Evolutionary conservation across 2,797 vertebrate genomes (phyloP).

Genomic region (Gymnoscopelus microlampas): DNA sequence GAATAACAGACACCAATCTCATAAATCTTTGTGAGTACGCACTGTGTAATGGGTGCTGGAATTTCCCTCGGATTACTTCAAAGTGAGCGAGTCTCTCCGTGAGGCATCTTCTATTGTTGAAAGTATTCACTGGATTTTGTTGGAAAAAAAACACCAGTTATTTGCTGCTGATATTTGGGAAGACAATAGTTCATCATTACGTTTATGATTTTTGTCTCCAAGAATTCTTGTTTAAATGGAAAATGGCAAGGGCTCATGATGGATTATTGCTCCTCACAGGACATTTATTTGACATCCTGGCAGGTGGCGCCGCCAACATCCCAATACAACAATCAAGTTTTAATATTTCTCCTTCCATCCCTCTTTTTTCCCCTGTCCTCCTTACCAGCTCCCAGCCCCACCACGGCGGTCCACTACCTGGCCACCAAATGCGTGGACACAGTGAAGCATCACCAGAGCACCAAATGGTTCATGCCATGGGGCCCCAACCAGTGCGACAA

Average conservation of each 20-base stretch:
- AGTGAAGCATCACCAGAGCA: slow-evolving; percentile 79
- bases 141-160: slow-evolving; percentile 21
- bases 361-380: slow-evolving; percentile 29
- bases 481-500: slow-evolving; percentile 89
- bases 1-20: slow-evolving; percentile 40
- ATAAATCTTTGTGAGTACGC: slow-evolving; percentile 64
- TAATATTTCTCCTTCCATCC: slow-evolving; percentile 19
- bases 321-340: slow-evolving; percentile 24
- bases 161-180: slow-evolving; percentile 40
- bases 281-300: not conserved
- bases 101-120: slow-evolving; percentile 38
- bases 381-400: slow-evolving; percentile 91
- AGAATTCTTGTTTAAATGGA: too few relatives aligned
- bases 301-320: slow-evolving; percentile 29
- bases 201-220: not conserved
- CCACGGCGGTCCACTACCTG: slow-evolving; percentile 83
- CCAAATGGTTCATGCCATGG: slow-evolving; percentile 94
- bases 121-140: slow-evolving; percentile 55
- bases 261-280: too few relatives aligned
- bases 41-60: slow-evolving; percentile 56
- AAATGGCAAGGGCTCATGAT: too few relatives aligned
- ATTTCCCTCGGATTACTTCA: slow-evolving; percentile 41
- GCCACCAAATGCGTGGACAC: slow-evolving; percentile 92
- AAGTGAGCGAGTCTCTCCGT: slow-evolving; percentile 9
- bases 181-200: slow-evolving; percentile 25